Evolutionary conservation across 2,113 vertebrate genomes (phyloP).

Genomic region (Urocolius indicus): DNA sequence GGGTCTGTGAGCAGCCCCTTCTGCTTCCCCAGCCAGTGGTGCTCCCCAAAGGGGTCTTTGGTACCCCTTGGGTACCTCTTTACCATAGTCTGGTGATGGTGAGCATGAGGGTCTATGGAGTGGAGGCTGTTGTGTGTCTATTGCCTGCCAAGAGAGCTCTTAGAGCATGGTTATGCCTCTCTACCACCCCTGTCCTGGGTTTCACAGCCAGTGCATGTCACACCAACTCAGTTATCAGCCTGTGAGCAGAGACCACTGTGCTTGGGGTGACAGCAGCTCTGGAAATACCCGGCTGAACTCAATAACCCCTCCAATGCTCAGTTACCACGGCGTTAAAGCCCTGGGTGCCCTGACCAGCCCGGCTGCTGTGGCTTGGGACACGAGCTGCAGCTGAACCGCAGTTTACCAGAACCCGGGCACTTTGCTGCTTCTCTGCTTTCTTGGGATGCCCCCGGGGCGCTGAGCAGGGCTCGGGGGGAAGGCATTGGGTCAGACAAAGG

Average conservation of each 20-base stretch:
- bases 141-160: background rate
- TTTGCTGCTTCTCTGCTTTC: background rate
- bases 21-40: background rate
- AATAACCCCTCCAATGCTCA: background rate
- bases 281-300: background rate
- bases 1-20: background rate
- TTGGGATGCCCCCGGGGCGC: too few species aligned
- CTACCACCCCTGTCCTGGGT: fast-evolving
- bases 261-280: background rate
- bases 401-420: background rate
- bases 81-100: background rate
- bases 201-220: fast-evolving
- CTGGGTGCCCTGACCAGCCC: background rate
- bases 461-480: too few species aligned
- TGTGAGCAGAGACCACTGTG: background rate
- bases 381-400: background rate
- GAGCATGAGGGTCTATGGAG: background rate
- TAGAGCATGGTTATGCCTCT: too few species aligned
- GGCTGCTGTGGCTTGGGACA: too few species aligned
- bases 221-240: fast-evolving
- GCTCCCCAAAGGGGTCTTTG: background rate
- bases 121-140: background rate
- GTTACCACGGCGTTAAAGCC: too few species aligned
- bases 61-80: background rate
- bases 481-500: fast-evolving